Evolutionary conservation across 1,140 invertebrate genomes (phyloP).

Genomic region (Zaprionus kolodkinae): DNA sequence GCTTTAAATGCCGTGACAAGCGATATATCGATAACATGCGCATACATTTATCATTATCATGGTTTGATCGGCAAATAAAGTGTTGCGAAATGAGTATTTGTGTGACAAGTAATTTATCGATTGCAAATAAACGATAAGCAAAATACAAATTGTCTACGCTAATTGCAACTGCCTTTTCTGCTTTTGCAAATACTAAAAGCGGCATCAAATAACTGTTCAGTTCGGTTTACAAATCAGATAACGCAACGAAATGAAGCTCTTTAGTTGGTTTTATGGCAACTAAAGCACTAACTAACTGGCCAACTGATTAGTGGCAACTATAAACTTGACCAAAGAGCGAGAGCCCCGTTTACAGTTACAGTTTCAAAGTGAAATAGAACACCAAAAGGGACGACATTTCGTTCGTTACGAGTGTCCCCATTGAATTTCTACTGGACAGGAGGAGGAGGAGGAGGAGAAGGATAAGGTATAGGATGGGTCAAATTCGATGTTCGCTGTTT

Average conservation of each 20-base stretch:
- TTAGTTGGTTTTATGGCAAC: constrained; percentile 63
- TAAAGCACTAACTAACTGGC: constrained; percentile 36
- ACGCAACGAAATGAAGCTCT: constrained; percentile 31
- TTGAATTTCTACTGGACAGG: constrained; percentile 2
- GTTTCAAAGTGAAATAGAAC: constrained; percentile 1
- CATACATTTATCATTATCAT: not conserved
- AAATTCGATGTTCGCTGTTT: constrained; percentile 29
- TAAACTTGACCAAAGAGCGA: constrained; percentile 44
- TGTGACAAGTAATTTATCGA: not conserved
- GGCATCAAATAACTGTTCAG: not conserved
- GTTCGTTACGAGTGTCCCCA: not conserved
- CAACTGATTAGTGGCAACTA: constrained; percentile 69
- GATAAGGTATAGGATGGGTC: not conserved
- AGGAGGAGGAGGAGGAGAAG: not conserved
- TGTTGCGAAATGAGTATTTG: not conserved
- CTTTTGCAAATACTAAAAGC: not conserved
- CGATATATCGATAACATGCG: not conserved
- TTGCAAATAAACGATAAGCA: not conserved
- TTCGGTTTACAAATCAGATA: constrained; percentile 10
- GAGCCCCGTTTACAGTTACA: constrained; percentile 3
- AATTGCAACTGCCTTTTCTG: not conserved
- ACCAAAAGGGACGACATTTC: constrained; percentile 3
- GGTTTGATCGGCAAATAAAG: not conserved
- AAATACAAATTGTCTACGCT: not conserved
- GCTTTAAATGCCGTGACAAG: not conserved